A percentile compares a stretch with the other conserved stretches of the same genome.
Evolutionary conservation across 1,140 invertebrate genomes (phyloP).

Genomic region (Diprion similis): DNA sequence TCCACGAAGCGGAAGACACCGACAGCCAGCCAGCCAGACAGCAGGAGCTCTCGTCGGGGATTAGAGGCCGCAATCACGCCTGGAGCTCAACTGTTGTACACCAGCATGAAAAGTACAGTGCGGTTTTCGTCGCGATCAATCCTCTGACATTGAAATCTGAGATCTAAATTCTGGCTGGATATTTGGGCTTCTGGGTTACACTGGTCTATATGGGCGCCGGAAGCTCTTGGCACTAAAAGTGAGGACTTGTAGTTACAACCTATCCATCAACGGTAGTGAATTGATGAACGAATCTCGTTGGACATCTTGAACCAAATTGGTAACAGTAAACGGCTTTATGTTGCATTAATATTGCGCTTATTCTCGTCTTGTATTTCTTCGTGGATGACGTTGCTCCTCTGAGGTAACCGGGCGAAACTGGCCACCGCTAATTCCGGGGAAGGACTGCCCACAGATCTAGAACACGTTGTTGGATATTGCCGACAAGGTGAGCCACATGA

Average conservation of each 20-base stretch:
- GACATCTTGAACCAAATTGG: no score
- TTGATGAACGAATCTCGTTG: no score
- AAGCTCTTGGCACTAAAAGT: no score
- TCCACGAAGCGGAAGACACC: not conserved
- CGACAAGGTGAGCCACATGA: not conserved
- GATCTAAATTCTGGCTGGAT: not conserved
- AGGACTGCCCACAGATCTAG: not conserved
- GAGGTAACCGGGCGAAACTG: not conserved
- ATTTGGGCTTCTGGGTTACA: no score
- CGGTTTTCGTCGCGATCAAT: not conserved
- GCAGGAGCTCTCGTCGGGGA: not conserved
- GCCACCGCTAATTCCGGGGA: not conserved
- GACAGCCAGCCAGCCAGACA: not conserved
- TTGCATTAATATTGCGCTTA: no score
- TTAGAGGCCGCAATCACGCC: conserved; percentile 10
- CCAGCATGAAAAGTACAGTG: not conserved
- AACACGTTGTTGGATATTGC: conserved; percentile 1
- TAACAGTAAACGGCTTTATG: no score
- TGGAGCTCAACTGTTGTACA: not conserved
- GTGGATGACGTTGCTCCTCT: not conserved
- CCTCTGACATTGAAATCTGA: not conserved
- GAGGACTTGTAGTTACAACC: no score
- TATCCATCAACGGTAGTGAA: no score
- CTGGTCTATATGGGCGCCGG: no score
- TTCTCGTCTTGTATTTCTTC: not conserved